Base-by-base conservation (phyloP, 2,797 vertebrate species). In the Coregonus sp. region DNA sequence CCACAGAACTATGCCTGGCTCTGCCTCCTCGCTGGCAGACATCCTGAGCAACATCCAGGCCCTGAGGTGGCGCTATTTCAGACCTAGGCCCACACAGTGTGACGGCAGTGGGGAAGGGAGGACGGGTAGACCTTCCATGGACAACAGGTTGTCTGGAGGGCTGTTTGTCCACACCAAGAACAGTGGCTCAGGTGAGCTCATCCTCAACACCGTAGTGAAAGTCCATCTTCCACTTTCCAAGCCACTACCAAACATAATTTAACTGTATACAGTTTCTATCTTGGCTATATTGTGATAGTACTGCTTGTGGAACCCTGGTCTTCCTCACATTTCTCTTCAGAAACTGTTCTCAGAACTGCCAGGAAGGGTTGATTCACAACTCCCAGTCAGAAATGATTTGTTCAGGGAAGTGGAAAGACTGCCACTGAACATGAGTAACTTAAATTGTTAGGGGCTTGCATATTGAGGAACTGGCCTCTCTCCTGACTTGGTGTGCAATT, bases 11-110 rank as follows among this genome's bases (percentile, higher is more conserved):
- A 61, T 63, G 20, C 35, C 75, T 40, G 56, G 11, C 71, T 79
- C 3, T 18, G 94, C 93, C 93, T 92, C 94, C 84, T 96, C 95
- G 80, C 94, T 97, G 84, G 88, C 94, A 81, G 94, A 97, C 89
- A 93, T 97, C 86, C 86, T 98, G 90, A 96, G 93, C 92, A 96
- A 96, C 95, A 97, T 98, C 92, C 94, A 95, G 93, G 93, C 94
- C 82, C 94, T 96, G 92, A 94, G 96, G 93, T 95, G 95, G 92
- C 95, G 95, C 89, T 97, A 94, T 94, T 98, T 96, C 86, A 95
- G 95, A 86, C 96, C 96, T 83, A 95, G 94, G 93, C 91, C 92
- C 77, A 87, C 90, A 85, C 93, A 93, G 84, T 86, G 90, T 84
- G 94, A 92, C 86, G 92, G 93, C 85, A 93, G 84, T 50, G 93